These are phyloP conservation scores for Diorhabda elongata DNA, from an alignment of 1,140 invertebrate species.

Conservation along the genomic window DNA sequence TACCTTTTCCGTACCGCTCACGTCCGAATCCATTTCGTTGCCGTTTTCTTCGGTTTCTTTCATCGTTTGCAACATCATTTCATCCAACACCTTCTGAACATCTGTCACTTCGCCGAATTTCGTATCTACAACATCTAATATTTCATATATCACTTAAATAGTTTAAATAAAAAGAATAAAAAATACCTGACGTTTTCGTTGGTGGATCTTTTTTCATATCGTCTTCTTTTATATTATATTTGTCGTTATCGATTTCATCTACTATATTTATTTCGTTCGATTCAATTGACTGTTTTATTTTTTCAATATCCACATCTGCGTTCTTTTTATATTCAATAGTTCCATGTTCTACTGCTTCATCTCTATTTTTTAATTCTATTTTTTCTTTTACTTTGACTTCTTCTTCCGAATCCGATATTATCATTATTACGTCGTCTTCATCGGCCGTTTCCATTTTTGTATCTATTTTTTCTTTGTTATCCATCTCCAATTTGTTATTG, in stretches of 20 bases:
- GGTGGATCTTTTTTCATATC: too few species aligned
- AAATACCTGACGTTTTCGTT: too few species aligned
- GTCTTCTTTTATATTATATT: too few species aligned
- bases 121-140: too few species aligned
- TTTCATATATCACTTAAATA: too few species aligned
- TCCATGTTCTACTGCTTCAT: background rate
- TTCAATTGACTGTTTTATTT: background rate
- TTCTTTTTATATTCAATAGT: background rate
- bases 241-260: background rate
- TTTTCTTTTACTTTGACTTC: constrained; percentile 20
- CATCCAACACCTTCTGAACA: constrained; percentile 51
- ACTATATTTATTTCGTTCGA: background rate
- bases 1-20: constrained; percentile 30
- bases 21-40: constrained; percentile 37
- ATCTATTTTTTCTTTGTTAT: background rate
- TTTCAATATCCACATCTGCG: background rate
- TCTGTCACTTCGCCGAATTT: constrained; percentile 31
- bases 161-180: too few species aligned
- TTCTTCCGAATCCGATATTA: constrained; percentile 42
- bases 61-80: constrained; percentile 50
- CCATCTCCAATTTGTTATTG: background rate
- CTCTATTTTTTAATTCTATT: background rate
- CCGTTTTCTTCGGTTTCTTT: constrained; percentile 36
- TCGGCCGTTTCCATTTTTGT: background rate
- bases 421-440: constrained; percentile 38